A percentile compares a stretch with the other conserved stretches of the same genome.
Evolutionary conservation across 1,140 invertebrate species (phyloP).

Genomic region (Pantala flavescens): DNA sequence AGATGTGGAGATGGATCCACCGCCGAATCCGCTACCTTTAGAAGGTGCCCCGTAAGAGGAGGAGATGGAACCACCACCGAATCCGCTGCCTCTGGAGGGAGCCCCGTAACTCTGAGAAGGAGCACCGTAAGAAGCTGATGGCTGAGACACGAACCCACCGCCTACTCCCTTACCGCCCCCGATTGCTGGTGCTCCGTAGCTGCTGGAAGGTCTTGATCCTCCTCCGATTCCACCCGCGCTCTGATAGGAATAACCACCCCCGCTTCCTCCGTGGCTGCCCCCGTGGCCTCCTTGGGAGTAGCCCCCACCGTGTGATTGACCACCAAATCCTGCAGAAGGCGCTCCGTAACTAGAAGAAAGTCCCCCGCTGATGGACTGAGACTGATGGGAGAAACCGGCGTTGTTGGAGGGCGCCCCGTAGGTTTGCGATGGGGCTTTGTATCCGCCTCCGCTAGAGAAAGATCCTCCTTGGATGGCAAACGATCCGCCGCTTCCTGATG

Average conservation of each 20-base stretch:
- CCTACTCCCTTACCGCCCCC: neutral
- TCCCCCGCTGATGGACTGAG: neutral
- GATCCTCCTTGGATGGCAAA: neutral
- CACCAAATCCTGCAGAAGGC: neutral
- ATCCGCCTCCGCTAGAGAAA: conserved; percentile 13
- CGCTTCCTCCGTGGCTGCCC: conserved; percentile 25
- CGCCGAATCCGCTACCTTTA: conserved; percentile 17
- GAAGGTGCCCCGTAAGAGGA: conserved; percentile 32
- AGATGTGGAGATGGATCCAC: conserved; percentile 25
- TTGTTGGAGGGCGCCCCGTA: no score
- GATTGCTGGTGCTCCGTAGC: conserved; percentile 33
- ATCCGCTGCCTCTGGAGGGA: conserved; percentile 32
- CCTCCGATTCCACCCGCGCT: no score
- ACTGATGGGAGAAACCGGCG: neutral
- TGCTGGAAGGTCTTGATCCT: conserved; percentile 31
- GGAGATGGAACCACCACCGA: conserved; percentile 32
- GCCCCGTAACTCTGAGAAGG: conserved; percentile 31
- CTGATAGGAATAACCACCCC: conserved; percentile 22
- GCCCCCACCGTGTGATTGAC: neutral
- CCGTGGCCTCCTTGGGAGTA: no score
- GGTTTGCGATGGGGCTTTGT: no score
- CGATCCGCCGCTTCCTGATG: neutral
- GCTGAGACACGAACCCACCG: neutral
- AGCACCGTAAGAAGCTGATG: neutral
- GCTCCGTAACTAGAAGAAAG: conserved; percentile 1